Conservation (phyloP, 2,113 vertebrate genomes). For the Phrynosoma blainvillii region DNA sequence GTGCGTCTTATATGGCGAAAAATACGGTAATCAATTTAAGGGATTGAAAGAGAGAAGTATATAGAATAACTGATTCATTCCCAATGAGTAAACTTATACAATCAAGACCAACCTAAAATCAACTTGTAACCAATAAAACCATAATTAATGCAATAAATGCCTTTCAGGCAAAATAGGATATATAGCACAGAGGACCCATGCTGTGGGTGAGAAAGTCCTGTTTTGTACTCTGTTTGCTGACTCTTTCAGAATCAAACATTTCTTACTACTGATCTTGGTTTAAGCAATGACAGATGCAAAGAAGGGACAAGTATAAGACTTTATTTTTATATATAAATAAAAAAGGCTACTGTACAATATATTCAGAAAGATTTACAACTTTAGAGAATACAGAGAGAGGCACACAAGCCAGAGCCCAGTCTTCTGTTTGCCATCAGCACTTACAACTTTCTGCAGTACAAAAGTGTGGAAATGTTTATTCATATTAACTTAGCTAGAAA, state of each 20-base stretch:
- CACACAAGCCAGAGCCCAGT: background rate
- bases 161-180: no score
- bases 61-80: no score
- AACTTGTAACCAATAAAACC: no score
- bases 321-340: conserved; percentile 20
- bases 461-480: conserved; percentile 37
- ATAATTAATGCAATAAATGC: no score
- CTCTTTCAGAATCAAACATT: background rate
- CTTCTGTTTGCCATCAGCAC: background rate
- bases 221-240: background rate
- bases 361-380: conserved; percentile 31
- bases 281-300: background rate
- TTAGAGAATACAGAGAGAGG: background rate
- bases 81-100: no score
- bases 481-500: background rate
- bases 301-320: background rate
- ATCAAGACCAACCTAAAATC: no score
- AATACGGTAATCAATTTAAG: no score
- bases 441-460: conserved; percentile 28
- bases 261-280: background rate
- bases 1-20: no score
- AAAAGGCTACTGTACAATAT: conserved; percentile 18
- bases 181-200: no score
- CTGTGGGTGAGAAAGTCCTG: no score
- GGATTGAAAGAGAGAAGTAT: no score